Evolutionary conservation across 2,888 invertebrate genomes (phyloP).

Genomic region (Idaea straminata): DNA sequence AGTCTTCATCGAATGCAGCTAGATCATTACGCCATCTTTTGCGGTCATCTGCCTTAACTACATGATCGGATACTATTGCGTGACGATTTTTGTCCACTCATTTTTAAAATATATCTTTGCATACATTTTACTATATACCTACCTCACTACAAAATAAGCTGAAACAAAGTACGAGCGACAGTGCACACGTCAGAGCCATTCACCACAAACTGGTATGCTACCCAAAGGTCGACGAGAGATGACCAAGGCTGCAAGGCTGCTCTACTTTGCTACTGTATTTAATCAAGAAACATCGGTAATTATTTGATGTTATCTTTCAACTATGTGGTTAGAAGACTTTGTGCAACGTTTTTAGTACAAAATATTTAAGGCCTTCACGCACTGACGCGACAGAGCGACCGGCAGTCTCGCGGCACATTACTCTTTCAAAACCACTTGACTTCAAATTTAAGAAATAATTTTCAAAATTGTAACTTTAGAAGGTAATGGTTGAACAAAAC

Average conservation of each 20-base stretch:
- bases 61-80: no score
- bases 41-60: no score
- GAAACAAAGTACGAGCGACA: constrained; percentile 8
- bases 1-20: no score
- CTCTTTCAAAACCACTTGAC: no score
- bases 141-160: constrained; percentile 18
- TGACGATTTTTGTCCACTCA: no score
- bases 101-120: constrained; percentile 5
- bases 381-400: no score
- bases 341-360: neutral
- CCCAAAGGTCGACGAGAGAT: constrained; percentile 55
- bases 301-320: neutral
- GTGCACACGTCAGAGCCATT: constrained; percentile 27
- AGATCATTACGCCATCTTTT: no score
- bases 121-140: constrained; percentile 8
- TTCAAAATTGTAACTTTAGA: no score
- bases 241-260: constrained; percentile 57
- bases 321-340: neutral
- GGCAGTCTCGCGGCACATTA: no score
- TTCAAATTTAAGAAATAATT: no score
- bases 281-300: neutral
- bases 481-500: no score
- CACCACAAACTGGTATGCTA: constrained; percentile 35
- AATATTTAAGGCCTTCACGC: no score
- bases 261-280: constrained; percentile 42